Evolutionary conservation across 2,113 vertebrate genomes (phyloP).

Genomic region (Zosterops lateralis): DNA sequence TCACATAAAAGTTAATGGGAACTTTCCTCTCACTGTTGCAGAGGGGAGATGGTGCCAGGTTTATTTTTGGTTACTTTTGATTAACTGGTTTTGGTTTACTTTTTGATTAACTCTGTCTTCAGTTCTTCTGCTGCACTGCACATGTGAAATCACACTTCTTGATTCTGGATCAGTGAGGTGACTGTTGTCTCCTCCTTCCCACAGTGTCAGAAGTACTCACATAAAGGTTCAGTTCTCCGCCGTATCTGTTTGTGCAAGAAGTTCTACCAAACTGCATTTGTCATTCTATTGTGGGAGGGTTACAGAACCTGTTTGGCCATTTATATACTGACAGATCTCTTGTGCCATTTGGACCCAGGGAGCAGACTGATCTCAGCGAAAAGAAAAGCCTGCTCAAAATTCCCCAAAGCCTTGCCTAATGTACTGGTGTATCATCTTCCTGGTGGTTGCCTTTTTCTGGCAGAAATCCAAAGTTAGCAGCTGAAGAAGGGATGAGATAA

Average conservation of each 20-base stretch:
- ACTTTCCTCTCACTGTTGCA: not conserved
- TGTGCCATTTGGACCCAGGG: not conserved
- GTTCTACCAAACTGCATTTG: too few species aligned
- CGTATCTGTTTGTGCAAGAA: not conserved
- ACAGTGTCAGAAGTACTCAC: not conserved
- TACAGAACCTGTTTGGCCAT: not conserved
- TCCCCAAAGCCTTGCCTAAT: constrained; percentile 29
- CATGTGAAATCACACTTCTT: not conserved
- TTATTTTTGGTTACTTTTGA: too few species aligned
- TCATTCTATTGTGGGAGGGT: not conserved
- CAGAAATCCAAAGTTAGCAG: constrained; percentile 54
- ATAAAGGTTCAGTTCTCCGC: not conserved
- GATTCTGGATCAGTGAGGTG: not conserved
- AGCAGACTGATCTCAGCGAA: constrained; percentile 5
- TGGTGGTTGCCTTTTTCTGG: constrained; percentile 23
- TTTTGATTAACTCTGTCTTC: not conserved
- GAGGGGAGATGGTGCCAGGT: not conserved
- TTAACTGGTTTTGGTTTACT: not conserved
- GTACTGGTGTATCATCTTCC: constrained; percentile 30
- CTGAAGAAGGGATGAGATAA: constrained; percentile 65
- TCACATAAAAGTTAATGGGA: not conserved
- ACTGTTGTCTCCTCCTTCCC: not conserved
- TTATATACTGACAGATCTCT: not conserved
- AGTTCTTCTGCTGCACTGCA: not conserved
- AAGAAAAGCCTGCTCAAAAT: constrained; percentile 45